Conservation (phyloP, 2,888 invertebrate species). For the Volucella inflata region DNA sequence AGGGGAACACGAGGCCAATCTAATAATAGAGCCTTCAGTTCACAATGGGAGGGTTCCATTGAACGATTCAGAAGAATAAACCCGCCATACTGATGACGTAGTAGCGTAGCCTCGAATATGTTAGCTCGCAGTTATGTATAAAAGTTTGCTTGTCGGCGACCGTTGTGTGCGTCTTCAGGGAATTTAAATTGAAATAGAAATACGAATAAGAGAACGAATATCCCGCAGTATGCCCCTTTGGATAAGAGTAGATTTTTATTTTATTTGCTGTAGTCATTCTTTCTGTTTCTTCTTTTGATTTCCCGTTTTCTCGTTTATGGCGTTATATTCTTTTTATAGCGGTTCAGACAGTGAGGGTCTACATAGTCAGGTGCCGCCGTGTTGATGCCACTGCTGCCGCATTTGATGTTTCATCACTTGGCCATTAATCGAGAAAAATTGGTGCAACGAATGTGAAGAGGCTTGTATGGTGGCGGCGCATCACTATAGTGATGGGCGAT, state of each 20-base stretch:
- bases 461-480: conserved; percentile 21
- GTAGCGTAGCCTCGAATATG: conserved; percentile 1
- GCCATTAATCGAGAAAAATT: conserved; percentile 67
- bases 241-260: conserved; percentile 40
- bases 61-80: conserved; percentile 58
- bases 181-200: conserved; percentile 49
- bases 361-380: conserved; percentile 60
- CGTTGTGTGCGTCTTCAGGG: conserved; percentile 52
- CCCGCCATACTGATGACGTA: conserved; percentile 60
- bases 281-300: conserved; percentile 37
- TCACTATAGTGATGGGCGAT: conserved; percentile 24
- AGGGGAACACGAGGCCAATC: conserved; percentile 75
- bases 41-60: conserved; percentile 71
- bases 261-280: conserved; percentile 6
- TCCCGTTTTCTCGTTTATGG: conserved; percentile 70
- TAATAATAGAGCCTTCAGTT: conserved; percentile 70
- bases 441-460: conserved; percentile 53
- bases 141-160: neutral
- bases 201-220: too few relatives aligned
- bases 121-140: neutral
- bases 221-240: conserved; percentile 14
- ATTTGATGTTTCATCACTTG: conserved; percentile 75
- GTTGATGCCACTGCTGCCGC: conserved; percentile 63
- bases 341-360: conserved; percentile 38
- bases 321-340: conserved; percentile 66